Evolutionary conservation across 2,113 vertebrate genomes (phyloP).

Genomic region (Geococcyx californianus): DNA sequence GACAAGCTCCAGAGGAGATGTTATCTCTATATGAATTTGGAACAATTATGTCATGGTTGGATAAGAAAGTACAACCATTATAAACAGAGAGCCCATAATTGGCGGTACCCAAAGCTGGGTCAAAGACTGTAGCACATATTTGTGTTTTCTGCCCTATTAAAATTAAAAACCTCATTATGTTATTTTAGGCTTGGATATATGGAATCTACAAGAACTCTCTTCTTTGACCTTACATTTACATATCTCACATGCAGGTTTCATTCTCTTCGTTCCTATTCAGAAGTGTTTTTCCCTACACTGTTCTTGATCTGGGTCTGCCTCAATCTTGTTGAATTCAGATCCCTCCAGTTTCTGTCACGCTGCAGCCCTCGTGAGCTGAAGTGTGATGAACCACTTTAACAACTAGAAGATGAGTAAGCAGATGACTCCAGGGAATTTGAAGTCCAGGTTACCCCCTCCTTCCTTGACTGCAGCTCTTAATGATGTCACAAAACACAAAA

Average conservation of each 20-base stretch:
- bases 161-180: not conserved
- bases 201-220: conserved; percentile 16
- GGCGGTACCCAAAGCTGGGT: not conserved
- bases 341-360: not conserved
- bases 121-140: not conserved
- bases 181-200: conserved; percentile 1
- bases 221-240: conserved; percentile 11
- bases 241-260: not conserved
- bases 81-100: not conserved
- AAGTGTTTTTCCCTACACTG: not conserved
- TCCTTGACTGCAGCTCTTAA: not conserved
- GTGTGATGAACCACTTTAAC: not conserved
- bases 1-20: not conserved
- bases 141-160: conserved; percentile 21
- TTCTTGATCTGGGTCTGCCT: not conserved
- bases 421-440: not conserved
- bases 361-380: not conserved
- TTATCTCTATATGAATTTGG: not conserved
- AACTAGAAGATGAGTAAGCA: not conserved
- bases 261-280: not conserved
- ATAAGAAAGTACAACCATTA: not conserved
- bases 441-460: not conserved
- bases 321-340: not conserved
- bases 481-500: not conserved
- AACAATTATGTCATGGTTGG: not conserved